Evolutionary conservation across 2,113 vertebrate genomes (phyloP), one percentile per base, ranked within the genome.

Genomic region (Porphyrio hochstetteri): DNA sequence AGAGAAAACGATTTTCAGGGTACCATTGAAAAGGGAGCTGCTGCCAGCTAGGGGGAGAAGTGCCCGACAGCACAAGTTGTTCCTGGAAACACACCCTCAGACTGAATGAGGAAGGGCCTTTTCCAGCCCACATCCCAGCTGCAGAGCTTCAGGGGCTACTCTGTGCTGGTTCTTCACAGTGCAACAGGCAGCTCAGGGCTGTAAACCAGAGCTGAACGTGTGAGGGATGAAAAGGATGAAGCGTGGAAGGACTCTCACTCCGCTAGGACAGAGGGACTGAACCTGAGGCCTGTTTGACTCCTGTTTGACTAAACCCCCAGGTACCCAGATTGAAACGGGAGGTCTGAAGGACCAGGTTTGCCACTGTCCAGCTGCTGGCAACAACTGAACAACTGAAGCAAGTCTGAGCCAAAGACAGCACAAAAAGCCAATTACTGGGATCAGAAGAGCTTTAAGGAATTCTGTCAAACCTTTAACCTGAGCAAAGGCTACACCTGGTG

Each of bases 11-110:
- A 3, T 79, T 92, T 82, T 60, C 65, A 79, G 44, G 50, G 38
- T 38, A 14, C 33, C 53, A 23, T 1, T 53, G 48, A 50, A 61
- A 75, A 92, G 76, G 25, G 59, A 53, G 28, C 48, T 65, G 48
- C 44, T 86, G 36, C 28, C 61, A 86, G 46, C 4, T 16, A 87
- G 50, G 63, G 63, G 69, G 28, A 20, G 48, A 89, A 88, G 11
- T 0, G 0, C 17, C 29, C 35, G 12, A 35, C 56, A 88, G 55
- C 36, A 59, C 36, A 56, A 71, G 11, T 36, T 68, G 63, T 42
- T 24, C 25, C 38, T 36, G 57, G 28, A 69, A 92, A 92, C 13
- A 9, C 52, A 48, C 9, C 36, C 59, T 55, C 59, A 81, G 86
- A 36, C 24, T 33, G 38, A 86, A 60, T 13, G 31, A 27, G 3